phyloP scores from a whole-genome alignment of 2,797 vertebrate species.

The Poecilia picta region DNA sequence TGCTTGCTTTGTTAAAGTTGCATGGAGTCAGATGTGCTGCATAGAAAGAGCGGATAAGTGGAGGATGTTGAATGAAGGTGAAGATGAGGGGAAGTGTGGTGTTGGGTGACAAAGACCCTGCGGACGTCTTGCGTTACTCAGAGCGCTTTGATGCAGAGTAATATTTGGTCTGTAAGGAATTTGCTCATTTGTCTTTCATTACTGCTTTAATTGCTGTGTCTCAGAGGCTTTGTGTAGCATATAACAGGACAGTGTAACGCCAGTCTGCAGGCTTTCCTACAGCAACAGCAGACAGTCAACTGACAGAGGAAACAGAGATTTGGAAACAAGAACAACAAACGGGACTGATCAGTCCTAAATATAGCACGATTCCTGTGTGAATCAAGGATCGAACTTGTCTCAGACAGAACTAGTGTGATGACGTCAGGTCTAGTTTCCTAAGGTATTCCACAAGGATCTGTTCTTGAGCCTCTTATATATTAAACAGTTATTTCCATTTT shows the following conservation, averaged over 20 bases:
- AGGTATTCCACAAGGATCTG: background rate
- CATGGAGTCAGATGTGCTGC: background rate
- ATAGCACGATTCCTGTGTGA: background rate
- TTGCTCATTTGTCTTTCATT: constrained; percentile 1
- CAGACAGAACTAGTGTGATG: background rate
- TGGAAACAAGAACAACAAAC: background rate
- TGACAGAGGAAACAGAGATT: background rate
- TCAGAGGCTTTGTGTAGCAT: background rate
- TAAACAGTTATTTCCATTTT: background rate
- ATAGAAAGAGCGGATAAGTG: background rate
- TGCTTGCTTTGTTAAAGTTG: background rate
- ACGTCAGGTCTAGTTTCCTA: background rate
- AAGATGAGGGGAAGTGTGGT: background rate
- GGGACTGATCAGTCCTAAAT: background rate
- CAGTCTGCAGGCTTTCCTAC: background rate
- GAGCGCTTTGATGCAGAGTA: background rate
- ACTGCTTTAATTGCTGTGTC: background rate
- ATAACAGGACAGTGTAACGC: background rate
- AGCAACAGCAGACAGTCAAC: background rate
- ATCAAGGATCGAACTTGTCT: background rate
- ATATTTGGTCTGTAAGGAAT: background rate
- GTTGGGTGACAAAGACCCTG: constrained; percentile 4
- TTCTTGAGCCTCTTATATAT: background rate
- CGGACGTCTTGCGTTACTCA: constrained; percentile 1
- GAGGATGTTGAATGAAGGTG: background rate